Conservation (phyloP, 1,140 invertebrate genomes). For the Papilio dardanus region DNA sequence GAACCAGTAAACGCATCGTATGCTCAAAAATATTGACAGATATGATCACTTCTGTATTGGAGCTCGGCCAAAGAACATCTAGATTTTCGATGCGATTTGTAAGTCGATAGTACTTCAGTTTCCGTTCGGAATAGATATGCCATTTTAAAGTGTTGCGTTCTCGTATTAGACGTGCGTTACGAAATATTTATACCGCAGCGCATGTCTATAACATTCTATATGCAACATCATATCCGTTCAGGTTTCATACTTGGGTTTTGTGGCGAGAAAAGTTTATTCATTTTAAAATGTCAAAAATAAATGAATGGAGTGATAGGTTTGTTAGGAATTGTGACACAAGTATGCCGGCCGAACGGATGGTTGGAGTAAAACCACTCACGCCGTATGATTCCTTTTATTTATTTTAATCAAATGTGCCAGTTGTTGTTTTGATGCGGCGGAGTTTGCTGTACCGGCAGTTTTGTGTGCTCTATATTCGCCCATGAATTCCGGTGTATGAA, state of each 20-base stretch:
- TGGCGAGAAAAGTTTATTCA: neutral
- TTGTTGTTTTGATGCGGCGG: conserved; percentile 75
- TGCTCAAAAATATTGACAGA: conserved; percentile 78
- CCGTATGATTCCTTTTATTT: conserved; percentile 77
- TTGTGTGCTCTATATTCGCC: conserved; percentile 74
- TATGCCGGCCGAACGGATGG: conserved; percentile 41
- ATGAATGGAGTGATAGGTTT: conserved; percentile 51
- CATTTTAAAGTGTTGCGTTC: conserved; percentile 73
- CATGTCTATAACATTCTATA: conserved; percentile 50
- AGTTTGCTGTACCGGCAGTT: conserved; percentile 73
- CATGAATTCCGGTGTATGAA: conserved; percentile 76
- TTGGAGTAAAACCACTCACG: conserved; percentile 46
- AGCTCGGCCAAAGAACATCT: conserved; percentile 73
- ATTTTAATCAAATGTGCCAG: conserved; percentile 78
- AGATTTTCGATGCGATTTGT: conserved; percentile 79
- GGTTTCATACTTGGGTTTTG: neutral
- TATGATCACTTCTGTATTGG: conserved; percentile 80
- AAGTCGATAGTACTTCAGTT: conserved; percentile 74
- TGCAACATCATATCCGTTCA: conserved; percentile 37
- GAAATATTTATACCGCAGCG: conserved; percentile 64
- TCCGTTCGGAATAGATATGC: conserved; percentile 78
- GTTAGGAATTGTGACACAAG: conserved; percentile 47
- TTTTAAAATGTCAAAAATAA: neutral
- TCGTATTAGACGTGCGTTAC: conserved; percentile 68
- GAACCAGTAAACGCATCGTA: conserved; percentile 68